These are phyloP conservation scores for Dendrophyllia cribrosa DNA, from an alignment of 64 coral and sea anemone species.

Conservation along the genomic window DNA sequence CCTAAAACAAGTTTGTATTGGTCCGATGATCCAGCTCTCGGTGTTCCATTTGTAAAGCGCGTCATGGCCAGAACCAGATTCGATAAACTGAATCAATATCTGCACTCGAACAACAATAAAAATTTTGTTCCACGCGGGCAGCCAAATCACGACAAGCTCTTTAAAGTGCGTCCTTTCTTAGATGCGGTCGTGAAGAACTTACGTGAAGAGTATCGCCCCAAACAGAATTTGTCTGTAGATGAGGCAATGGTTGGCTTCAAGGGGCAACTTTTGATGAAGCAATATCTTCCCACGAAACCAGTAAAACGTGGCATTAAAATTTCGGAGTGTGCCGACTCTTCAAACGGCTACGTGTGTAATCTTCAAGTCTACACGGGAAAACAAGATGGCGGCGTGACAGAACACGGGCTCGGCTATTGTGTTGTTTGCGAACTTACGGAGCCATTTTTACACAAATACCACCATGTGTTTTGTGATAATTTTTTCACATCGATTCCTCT, in stretches of 20 bases:
- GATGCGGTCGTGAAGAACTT: slow-evolving; percentile 7
- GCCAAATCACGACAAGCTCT: slow-evolving; percentile 64
- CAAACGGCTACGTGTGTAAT: neutral
- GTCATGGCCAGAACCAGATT: slow-evolving; percentile 37
- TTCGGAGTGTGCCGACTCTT: slow-evolving; percentile 18
- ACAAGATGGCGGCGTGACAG: slow-evolving; percentile 1
- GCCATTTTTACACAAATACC: slow-evolving; percentile 40
- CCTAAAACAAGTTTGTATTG: slow-evolving; percentile 30
- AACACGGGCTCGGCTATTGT: slow-evolving; percentile 48
- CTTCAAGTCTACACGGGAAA: slow-evolving; percentile 44
- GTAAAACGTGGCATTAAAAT: slow-evolving; percentile 33
- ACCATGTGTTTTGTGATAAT: slow-evolving; percentile 3
- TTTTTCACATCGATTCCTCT: slow-evolving; percentile 59
- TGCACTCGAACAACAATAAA: slow-evolving; percentile 29
- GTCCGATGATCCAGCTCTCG: slow-evolving; percentile 17
- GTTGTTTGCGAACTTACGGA: slow-evolving; percentile 44
- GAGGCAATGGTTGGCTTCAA: slow-evolving; percentile 59
- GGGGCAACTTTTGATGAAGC: slow-evolving; percentile 43
- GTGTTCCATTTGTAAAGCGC: slow-evolving; percentile 24
- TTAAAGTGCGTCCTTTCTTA: slow-evolving; percentile 59
- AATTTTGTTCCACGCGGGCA: slow-evolving; percentile 12
- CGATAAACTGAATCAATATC: slow-evolving; percentile 59
- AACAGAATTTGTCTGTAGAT: slow-evolving; percentile 20
- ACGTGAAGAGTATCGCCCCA: slow-evolving; percentile 23
- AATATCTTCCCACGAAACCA: slow-evolving; percentile 48